These are phyloP conservation scores for Pantala flavescens DNA, from an alignment of 1,140 invertebrate genomes.

Conservation along the genomic window DNA sequence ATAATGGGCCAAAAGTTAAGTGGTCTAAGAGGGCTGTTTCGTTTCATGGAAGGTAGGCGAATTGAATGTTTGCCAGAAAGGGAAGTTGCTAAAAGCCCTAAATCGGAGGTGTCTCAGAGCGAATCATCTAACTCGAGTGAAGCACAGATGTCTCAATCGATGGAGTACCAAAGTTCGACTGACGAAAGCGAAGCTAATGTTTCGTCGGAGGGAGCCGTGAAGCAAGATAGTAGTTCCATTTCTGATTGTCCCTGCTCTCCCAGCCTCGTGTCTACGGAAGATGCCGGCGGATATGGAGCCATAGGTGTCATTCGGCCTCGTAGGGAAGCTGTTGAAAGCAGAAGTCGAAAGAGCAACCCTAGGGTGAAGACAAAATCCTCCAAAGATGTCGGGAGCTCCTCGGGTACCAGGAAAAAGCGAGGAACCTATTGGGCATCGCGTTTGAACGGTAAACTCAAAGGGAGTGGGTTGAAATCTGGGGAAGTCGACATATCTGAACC, in stretches of 20 bases:
- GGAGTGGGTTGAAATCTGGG: conserved; percentile 37
- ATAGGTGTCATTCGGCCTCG: neutral
- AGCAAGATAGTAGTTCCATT: neutral
- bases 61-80: neutral
- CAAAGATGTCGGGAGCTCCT: neutral
- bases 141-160: neutral
- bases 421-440: conserved; percentile 1
- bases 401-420: neutral
- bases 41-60: conserved; percentile 10
- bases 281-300: neutral
- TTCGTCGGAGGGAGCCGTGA: neutral
- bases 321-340: neutral
- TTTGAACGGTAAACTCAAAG: conserved; percentile 31
- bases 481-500: conserved; percentile 36
- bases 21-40: neutral
- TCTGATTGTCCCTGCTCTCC: neutral
- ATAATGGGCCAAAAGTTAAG: conserved; percentile 16
- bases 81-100: neutral
- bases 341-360: neutral
- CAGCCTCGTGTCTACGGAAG: neutral
- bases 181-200: neutral
- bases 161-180: neutral
- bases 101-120: neutral
- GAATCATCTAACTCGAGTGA: neutral
- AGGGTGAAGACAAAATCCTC: neutral